phyloP scores from a whole-genome alignment of 2,888 invertebrate genomes.

The Drosophila pegasa region DNA sequence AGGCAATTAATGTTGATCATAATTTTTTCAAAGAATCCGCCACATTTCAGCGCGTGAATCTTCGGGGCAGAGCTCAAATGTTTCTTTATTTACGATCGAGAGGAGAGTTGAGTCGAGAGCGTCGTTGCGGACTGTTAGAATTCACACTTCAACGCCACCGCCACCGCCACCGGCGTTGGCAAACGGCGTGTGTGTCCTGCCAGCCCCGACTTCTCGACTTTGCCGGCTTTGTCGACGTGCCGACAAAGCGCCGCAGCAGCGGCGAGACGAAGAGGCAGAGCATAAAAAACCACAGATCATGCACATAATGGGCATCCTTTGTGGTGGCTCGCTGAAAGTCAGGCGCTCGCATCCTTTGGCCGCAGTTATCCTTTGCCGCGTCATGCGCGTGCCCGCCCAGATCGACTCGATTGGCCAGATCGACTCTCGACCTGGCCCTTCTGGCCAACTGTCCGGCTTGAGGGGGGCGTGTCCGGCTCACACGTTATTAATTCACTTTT shows the following conservation, averaged over 20 bases:
- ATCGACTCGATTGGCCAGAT: constrained; percentile 52
- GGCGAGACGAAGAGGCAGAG: constrained; percentile 10
- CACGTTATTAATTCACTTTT: constrained; percentile 77
- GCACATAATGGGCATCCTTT: constrained; percentile 76
- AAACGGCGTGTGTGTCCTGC: constrained; percentile 58
- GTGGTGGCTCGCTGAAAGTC: constrained; percentile 41
- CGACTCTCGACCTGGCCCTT: constrained; percentile 24
- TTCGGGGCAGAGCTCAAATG: constrained; percentile 37
- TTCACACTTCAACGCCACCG: constrained; percentile 70
- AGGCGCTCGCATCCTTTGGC: constrained; percentile 41
- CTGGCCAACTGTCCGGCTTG: constrained; percentile 33
- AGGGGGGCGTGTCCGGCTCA: constrained; percentile 67
- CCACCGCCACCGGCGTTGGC: constrained; percentile 39
- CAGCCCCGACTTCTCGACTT: constrained; percentile 12
- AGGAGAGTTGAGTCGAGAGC: constrained; percentile 16
- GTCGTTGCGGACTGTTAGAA: constrained; percentile 77
- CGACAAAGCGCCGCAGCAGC: constrained; percentile 72
- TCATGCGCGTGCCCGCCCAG: constrained; percentile 69
- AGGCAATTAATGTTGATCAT: constrained; percentile 58
- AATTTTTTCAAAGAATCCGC: constrained; percentile 64
- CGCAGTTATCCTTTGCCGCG: constrained; percentile 56
- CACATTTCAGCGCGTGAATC: constrained; percentile 70
- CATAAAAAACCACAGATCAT: constrained; percentile 75
- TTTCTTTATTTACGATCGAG: constrained; percentile 74
- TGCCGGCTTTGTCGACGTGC: constrained; percentile 55